A percentile compares a stretch with the other conserved stretches of the same genome.
Conservation (phyloP, 1,140 invertebrate species). For the Diprion similis region DNA sequence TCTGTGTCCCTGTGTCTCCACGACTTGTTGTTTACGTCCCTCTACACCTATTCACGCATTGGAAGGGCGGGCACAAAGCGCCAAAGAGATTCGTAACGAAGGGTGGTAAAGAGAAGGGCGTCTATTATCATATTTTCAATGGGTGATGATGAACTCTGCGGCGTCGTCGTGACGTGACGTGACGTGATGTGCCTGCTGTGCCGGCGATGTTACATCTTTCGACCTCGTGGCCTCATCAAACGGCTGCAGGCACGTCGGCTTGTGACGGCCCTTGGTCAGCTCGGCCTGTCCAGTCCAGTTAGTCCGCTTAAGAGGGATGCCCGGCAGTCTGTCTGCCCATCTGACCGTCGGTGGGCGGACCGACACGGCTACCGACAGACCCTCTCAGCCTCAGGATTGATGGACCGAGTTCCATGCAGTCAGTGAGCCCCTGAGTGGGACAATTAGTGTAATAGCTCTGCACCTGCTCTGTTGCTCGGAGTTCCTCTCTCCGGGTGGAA, state of each 20-base stretch:
- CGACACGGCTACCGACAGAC: neutral
- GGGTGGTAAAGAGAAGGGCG: neutral
- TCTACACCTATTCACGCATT: no score
- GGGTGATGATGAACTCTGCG: neutral
- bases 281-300: neutral
- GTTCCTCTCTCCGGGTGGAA: neutral
- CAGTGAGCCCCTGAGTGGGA: slow-evolving; percentile 3
- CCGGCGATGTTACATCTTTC: neutral
- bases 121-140: neutral
- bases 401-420: slow-evolving; percentile 4
- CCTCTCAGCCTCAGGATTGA: slow-evolving; percentile 3
- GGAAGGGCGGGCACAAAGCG: no score
- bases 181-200: no score
- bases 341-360: neutral
- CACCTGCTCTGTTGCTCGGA: neutral
- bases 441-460: slow-evolving; percentile 2
- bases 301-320: slow-evolving; percentile 4
- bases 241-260: neutral
- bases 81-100: neutral
- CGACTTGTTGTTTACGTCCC: no score
- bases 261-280: neutral
- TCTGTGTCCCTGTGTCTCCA: no score
- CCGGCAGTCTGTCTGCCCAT: neutral
- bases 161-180: no score
- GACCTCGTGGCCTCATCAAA: neutral